Evolutionary conservation across 2,797 vertebrate species (phyloP).

Genomic region (Avahi laniger): DNA sequence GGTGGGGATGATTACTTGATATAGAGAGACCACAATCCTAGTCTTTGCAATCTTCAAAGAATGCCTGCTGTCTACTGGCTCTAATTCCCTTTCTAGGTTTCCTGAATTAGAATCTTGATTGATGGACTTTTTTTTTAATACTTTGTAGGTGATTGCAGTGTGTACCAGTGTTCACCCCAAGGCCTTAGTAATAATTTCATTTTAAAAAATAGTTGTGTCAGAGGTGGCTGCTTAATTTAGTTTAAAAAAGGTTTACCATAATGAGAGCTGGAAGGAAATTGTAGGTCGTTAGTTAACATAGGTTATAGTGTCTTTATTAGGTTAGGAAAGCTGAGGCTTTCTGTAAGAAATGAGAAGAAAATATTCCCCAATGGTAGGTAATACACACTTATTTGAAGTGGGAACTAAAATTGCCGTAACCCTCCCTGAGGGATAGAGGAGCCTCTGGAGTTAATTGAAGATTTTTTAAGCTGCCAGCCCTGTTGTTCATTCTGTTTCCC

Average conservation of each 20-base stretch:
- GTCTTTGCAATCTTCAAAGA: neutral
- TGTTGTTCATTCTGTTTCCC: conserved; percentile 28
- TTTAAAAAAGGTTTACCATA: conserved; percentile 2
- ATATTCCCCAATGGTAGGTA: neutral
- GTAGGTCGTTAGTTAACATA: neutral
- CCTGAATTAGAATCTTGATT: neutral
- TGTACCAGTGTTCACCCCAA: neutral
- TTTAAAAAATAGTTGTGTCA: neutral
- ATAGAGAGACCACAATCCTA: neutral
- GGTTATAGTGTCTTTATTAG: neutral
- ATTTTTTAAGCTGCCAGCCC: conserved; percentile 15
- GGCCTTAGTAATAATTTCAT: conserved; percentile 6
- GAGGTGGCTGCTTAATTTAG: neutral
- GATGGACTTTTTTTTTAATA: neutral
- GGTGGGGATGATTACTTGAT: neutral
- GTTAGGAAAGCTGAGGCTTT: conserved; percentile 27
- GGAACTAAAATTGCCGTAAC: conserved; percentile 30
- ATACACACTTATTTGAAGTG: conserved; percentile 34
- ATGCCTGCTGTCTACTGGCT: neutral
- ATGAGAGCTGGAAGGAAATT: neutral
- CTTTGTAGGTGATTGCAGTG: neutral
- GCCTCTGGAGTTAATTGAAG: neutral
- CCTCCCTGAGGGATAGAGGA: neutral
- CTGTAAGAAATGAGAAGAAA: conserved; percentile 47
- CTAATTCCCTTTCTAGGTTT: neutral